phyloP scores from a whole-genome alignment of 1,140 invertebrate genomes.

The Druon quercuslanigerum region DNA sequence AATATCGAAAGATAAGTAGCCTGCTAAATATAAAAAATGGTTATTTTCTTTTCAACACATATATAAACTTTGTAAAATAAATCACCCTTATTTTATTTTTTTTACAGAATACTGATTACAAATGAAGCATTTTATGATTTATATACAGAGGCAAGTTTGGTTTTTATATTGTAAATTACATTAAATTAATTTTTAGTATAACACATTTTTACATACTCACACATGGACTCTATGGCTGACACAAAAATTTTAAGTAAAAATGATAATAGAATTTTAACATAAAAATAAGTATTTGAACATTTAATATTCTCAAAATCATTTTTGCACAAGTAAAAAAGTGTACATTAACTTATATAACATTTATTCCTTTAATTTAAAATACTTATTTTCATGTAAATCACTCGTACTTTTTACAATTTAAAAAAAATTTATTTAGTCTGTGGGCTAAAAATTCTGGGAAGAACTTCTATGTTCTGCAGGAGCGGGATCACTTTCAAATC shows the following conservation, averaged over 20 bases:
- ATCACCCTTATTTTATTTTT: slow-evolving; percentile 8
- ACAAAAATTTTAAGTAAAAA: background rate
- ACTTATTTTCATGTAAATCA: slow-evolving; percentile 3
- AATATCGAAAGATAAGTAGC: no score
- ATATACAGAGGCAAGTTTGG: slow-evolving; percentile 9
- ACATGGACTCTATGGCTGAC: background rate
- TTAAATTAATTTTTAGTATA: background rate
- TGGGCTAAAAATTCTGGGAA: background rate
- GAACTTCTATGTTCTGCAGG: background rate
- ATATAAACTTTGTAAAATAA: background rate
- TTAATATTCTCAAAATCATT: no score
- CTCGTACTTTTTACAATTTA: background rate
- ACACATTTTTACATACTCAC: background rate
- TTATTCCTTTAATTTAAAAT: background rate
- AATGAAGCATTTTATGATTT: background rate
- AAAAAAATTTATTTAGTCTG: background rate
- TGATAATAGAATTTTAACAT: background rate
- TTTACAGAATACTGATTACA: slow-evolving; percentile 4
- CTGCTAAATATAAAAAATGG: background rate
- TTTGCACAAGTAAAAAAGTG: no score
- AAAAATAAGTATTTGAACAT: background rate
- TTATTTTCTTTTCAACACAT: background rate
- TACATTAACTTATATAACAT: no score
- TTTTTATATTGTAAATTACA: slow-evolving; percentile 3
- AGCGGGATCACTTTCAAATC: slow-evolving; percentile 4